Evolutionary conservation across 2,888 invertebrate genomes (phyloP).

Genomic region (Automeris io): DNA sequence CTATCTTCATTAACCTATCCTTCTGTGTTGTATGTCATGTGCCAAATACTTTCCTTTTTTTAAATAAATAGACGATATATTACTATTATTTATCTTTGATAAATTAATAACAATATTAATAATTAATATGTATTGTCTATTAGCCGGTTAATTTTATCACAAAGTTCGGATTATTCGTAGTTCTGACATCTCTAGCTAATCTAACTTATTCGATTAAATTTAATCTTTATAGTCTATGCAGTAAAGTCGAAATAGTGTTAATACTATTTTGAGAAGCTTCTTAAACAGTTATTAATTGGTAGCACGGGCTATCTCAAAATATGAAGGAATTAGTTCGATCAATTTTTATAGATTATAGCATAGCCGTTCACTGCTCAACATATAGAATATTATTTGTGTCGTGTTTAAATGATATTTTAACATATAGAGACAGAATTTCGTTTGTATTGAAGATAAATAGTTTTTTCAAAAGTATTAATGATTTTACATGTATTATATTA

Average conservation of each 20-base stretch:
- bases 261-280: background rate
- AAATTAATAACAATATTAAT: no score
- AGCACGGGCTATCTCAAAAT: background rate
- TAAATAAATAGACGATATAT: no score
- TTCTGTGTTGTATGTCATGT: no score
- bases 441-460: background rate
- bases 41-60: no score
- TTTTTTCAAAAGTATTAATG: background rate
- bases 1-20: no score
- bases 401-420: background rate
- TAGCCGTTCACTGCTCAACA: background rate
- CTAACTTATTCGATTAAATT: background rate
- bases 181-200: background rate
- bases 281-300: background rate
- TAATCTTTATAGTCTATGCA: background rate
- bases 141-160: no score
- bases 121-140: no score
- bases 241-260: background rate
- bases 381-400: conserved; percentile 1
- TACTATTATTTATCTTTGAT: no score
- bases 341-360: conserved; percentile 1
- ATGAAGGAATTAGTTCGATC: conserved; percentile 1
- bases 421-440: background rate
- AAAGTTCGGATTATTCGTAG: no score
- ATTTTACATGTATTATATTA: background rate